Percentiles rank a stretch among this genome's conserved stretches.
Evolutionary conservation across 2,113 vertebrate genomes (phyloP).

Genomic region (Pelmatolapia mariae): DNA sequence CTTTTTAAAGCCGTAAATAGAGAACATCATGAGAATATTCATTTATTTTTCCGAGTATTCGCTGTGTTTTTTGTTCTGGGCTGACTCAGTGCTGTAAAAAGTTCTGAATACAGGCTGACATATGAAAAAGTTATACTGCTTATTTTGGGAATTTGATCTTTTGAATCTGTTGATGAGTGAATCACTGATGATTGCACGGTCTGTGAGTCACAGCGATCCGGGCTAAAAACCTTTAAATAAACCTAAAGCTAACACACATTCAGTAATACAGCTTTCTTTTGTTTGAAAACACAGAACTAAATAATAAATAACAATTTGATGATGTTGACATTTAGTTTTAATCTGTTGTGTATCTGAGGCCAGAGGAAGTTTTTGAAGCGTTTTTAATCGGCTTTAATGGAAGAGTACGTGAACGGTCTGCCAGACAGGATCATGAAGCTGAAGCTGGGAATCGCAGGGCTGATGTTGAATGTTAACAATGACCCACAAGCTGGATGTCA

Average conservation of each 20-base stretch:
- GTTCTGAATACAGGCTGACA: neutral
- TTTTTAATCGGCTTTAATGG: neutral
- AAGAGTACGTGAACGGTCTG: rapidly evolving
- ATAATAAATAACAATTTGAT: neutral
- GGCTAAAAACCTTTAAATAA: neutral
- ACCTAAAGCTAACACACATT: neutral
- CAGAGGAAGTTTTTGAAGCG: neutral
- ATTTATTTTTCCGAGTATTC: neutral
- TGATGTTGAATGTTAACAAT: neutral
- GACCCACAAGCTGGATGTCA: rapidly evolving
- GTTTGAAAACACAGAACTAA: neutral
- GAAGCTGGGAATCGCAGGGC: neutral
- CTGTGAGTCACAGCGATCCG: neutral
- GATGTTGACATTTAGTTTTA: neutral
- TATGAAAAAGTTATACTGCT: neutral
- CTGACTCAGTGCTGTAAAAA: neutral
- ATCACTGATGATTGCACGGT: neutral
- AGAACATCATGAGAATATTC: neutral
- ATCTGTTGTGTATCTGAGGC: neutral
- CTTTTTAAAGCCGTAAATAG: neutral
- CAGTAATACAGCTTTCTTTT: neutral
- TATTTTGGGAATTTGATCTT: neutral
- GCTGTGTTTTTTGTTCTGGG: neutral
- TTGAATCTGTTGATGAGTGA: neutral
- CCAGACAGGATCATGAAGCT: neutral